Base-by-base conservation (phyloP, 2,797 vertebrate genomes). In the Toxotes lorentzi region DNA sequence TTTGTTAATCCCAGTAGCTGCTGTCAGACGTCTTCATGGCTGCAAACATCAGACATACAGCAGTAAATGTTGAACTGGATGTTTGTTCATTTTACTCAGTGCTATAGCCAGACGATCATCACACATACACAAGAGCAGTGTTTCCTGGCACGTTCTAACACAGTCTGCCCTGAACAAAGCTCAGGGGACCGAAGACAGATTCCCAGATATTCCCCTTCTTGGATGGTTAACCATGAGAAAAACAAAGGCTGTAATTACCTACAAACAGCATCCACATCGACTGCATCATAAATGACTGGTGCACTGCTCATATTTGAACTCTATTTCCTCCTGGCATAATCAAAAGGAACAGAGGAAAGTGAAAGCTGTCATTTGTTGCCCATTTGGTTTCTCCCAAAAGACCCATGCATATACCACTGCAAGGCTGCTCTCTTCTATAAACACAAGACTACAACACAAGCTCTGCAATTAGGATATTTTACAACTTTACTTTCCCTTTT, bases 231-330 rank as follows among this genome's bases (percentile, higher is more conserved):
- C 83, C 81, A 82, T 79, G 73, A 84, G 71, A 86, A 88, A 85
- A 84, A 81, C 73, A 83, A 81, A 83, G 81, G 68, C 59, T 94
- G 80, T 90, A 91, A 94, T 94, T 94, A 92, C 66, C 76, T 75
- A 86, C 78, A 88, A 90, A 91, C 69, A 91, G 82, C 70, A 69
- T 83, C 81, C 74, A 69, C 82, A 86, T 51, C 54, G 47, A 57
- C 70, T 64, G 45, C 81, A 74, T 81, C 73, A 71, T 83, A 87
- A 88, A 86, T 78, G 69, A 76, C 73, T 79, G 34, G 71, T 70
- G 70, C 70, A 63, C 60, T 48, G 77, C 53, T 86, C 62, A 35
- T 68, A 64, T 89, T 85, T 88, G 40, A 89, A 82, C 65, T 81
- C 47, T 70, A n/a, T 72, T 72, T 83, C 84, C 72, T 60, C 11